A percentile compares a stretch with the other conserved stretches of the same genome.
These are phyloP conservation scores for Pangasius mekongensis DNA, from an alignment of 2,797 vertebrate species.

Conservation along the genomic window DNA sequence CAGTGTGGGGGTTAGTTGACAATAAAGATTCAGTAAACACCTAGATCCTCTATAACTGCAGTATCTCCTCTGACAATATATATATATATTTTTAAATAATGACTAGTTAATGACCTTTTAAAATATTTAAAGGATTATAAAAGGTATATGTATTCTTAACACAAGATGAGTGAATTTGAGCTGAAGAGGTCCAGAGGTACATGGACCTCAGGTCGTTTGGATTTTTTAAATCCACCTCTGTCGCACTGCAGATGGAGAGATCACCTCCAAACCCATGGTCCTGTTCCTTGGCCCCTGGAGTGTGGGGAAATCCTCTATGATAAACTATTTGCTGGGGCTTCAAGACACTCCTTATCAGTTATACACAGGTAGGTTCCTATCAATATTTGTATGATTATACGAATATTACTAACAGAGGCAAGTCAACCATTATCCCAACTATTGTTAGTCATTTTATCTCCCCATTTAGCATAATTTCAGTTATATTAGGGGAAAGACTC, in stretches of 20 bases:
- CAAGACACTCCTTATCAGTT: constrained; percentile 92
- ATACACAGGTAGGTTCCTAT: constrained; percentile 76
- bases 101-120: not conserved
- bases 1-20: not conserved
- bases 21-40: not conserved
- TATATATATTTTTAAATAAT: not conserved
- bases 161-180: not conserved
- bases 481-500: not conserved
- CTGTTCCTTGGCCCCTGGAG: constrained; percentile 99
- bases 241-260: constrained; percentile 88
- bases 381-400: not conserved
- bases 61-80: not conserved
- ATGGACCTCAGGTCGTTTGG: not conserved
- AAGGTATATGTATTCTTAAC: not conserved
- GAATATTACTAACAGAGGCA: not conserved
- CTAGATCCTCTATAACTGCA: not conserved
- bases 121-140: not conserved
- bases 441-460: not conserved
- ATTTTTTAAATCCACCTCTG: constrained; percentile 5
- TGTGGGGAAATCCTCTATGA: constrained; percentile 98
- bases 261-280: constrained; percentile 98
- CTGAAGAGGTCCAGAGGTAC: not conserved
- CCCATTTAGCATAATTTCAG: not conserved
- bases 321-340: constrained; percentile 97
- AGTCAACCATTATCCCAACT: not conserved